Evolutionary conservation across 2,888 invertebrate species (phyloP).

Genomic region (Antheraea assamensis): DNA sequence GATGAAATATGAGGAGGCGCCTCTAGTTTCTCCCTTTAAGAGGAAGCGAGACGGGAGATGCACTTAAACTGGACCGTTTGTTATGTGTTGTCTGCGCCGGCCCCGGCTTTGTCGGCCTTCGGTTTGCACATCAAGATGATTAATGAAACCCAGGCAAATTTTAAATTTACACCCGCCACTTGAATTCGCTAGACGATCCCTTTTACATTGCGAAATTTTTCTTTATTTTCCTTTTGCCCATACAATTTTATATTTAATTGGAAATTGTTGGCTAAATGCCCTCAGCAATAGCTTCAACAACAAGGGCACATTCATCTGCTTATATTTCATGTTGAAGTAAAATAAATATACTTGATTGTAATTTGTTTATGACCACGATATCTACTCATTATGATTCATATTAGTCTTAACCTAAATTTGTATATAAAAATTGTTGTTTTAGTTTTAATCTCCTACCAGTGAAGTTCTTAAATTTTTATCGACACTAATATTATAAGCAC

Average conservation of each 20-base stretch:
- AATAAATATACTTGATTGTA: neutral
- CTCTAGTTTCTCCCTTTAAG: conserved; percentile 40
- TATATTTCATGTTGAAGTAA: neutral
- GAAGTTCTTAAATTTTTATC: neutral
- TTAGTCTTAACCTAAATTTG: neutral
- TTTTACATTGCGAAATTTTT: neutral
- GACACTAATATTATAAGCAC: neutral
- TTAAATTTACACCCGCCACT: conserved; percentile 51
- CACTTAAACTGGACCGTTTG: conserved; percentile 58
- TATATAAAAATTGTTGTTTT: neutral
- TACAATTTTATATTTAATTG: neutral
- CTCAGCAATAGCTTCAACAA: too few relatives aligned
- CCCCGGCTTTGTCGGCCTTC: conserved; percentile 53
- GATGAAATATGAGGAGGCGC: conserved; percentile 56
- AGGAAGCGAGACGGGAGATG: conserved; percentile 40
- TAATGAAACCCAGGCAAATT: conserved; percentile 59
- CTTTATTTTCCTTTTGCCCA: neutral
- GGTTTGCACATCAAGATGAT: conserved; percentile 54
- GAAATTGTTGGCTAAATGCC: neutral
- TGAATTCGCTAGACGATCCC: conserved; percentile 27
- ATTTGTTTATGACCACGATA: neutral
- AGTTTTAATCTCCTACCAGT: neutral
- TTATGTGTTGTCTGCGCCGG: conserved; percentile 61
- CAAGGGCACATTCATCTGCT: too few relatives aligned
- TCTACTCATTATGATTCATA: neutral